Evolutionary conservation across 2,888 invertebrate species (phyloP).

Genomic region (Amphipyra berbera): DNA sequence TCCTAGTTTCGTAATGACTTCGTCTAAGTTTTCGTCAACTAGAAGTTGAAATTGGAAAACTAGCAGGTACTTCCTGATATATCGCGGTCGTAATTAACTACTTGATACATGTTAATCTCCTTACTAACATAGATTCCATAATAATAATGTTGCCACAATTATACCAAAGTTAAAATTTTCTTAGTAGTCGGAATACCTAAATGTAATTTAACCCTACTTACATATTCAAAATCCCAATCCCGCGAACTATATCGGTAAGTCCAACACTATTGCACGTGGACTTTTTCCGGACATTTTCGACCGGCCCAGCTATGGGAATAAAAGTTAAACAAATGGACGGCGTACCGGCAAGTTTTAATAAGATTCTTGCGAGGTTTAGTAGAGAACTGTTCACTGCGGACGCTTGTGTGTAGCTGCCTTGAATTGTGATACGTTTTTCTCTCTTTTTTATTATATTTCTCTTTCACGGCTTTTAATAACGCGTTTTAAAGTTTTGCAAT

Average conservation of each 20-base stretch:
- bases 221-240: constrained; percentile 33
- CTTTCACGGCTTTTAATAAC: constrained; percentile 59
- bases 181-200: neutral
- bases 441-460: constrained; percentile 53
- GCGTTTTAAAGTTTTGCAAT: constrained; percentile 60
- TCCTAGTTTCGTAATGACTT: constrained; percentile 12
- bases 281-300: constrained; percentile 56
- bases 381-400: constrained; percentile 58
- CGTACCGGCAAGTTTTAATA: constrained; percentile 70
- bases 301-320: constrained; percentile 60
- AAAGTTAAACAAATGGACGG: constrained; percentile 70
- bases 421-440: constrained; percentile 59
- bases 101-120: neutral
- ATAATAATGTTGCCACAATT: neutral
- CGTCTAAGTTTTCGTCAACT: constrained; percentile 16
- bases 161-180: neutral
- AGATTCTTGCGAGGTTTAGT: constrained; percentile 67
- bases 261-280: constrained; percentile 49
- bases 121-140: neutral
- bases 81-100: constrained; percentile 8
- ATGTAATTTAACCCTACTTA: constrained; percentile 13
- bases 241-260: constrained; percentile 46
- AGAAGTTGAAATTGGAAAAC: constrained; percentile 24
- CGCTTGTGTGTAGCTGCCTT: constrained; percentile 59
- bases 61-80: neutral